Percentiles rank a stretch among this genome's conserved stretches.
Conservation (phyloP, 2,113 vertebrate genomes). For the Tringa solitaria region DNA sequence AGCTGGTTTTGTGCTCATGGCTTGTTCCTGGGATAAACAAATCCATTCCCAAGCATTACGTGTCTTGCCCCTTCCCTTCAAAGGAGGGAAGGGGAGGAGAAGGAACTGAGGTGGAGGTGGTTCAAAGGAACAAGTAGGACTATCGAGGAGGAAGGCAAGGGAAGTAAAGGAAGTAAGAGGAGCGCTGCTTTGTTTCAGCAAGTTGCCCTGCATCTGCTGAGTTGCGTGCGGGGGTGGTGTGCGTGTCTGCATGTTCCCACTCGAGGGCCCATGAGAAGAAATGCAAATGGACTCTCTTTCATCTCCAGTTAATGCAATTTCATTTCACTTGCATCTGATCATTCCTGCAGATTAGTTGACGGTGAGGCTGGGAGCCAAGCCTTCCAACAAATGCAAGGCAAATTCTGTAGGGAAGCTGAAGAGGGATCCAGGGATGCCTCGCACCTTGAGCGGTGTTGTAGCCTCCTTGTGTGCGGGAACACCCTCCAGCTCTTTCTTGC, state of each 20-base stretch:
- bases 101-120: background rate
- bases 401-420: background rate
- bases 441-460: background rate
- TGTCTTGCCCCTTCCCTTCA: background rate
- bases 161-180: background rate
- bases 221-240: background rate
- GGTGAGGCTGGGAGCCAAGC: background rate
- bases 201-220: background rate
- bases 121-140: background rate
- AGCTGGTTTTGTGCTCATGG: background rate
- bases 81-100: background rate
- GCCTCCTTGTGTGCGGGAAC: background rate
- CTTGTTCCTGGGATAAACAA: background rate
- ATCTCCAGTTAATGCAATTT: conserved; percentile 29
- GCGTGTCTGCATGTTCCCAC: rapidly evolving
- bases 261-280: background rate
- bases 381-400: conserved; percentile 13
- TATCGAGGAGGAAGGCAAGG: background rate
- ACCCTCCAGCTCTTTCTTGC: background rate
- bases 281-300: conserved; percentile 43
- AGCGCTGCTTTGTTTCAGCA: conserved; percentile 12
- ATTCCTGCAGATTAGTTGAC: background rate
- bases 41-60: background rate
- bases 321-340: conserved; percentile 7
- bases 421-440: background rate